Evolutionary conservation across 1,140 invertebrate genomes (phyloP), one percentile per base, ranked within the genome.

Genomic region (Drosophila miranda): DNA sequence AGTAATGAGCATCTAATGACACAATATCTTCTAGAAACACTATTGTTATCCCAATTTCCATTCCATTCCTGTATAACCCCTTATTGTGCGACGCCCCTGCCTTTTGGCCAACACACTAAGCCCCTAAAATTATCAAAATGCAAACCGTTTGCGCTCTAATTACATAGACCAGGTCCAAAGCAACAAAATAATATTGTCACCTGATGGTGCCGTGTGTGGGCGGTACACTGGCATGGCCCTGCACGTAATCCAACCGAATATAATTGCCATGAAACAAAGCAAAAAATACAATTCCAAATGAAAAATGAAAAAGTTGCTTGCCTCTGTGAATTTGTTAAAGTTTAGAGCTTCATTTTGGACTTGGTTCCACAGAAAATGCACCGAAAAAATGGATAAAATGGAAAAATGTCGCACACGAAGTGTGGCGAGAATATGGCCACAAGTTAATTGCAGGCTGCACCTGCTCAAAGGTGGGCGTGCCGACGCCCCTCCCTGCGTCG

Each of bases 311-410:
- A 30, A 8, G 7, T 30, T 6, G 7, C 11, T 38, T 38, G 60
- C 55, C 88, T 86, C 83, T 83, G 82, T 87, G 83, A 87, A 87
- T 87, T 87, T 87, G 82, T 77, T 74, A 87, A 88, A 87, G 82
- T 88, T 87, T 87, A 87, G 82, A 88, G 66, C 81, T 81, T 86
- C 66, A 84, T 84, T 83, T 67, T 72, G 4, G 68, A 49, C 42
- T 46, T 41, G 52, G 60, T 13, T 42, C 49, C 51, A 62, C 55
- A 63, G 43, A 30, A 48, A 42, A 46, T 43, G 26, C 19, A 7
- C 9, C 16, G n/a, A 50, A 16, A 43, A 51, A 61, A 38, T 11
- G 0, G 11, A 4, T 2, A 1, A 64, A 44, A 41, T 14, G 21
- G 19, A 44, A 51, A 63, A 84, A 67, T 73, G 69, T 86, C 66